Evolutionary conservation across 2,888 invertebrate species (phyloP).

Genomic region (Lepidochrysops patricia): DNA sequence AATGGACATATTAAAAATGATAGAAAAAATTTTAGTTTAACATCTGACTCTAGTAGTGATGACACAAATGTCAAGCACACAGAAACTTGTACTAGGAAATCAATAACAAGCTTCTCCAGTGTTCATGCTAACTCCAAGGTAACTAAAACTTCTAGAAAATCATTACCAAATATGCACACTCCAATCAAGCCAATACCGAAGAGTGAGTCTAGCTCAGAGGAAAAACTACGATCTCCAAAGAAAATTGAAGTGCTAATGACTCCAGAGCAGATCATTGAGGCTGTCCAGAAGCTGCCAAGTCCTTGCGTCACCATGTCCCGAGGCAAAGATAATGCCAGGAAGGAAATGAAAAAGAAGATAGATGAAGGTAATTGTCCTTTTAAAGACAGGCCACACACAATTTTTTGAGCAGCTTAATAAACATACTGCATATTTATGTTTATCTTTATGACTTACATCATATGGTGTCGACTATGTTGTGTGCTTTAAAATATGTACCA

Average conservation of each 20-base stretch:
- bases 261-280: constrained; percentile 42
- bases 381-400: too few relatives aligned
- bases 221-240: constrained; percentile 50
- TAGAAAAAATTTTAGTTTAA: neutral
- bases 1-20: constrained; percentile 9
- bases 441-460: too few relatives aligned
- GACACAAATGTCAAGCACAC: neutral
- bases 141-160: constrained; percentile 23
- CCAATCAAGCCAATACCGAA: constrained; percentile 42
- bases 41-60: neutral
- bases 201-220: constrained; percentile 55
- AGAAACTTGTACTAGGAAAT: neutral
- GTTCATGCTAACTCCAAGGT: neutral
- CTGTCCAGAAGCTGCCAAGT: constrained; percentile 47
- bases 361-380: constrained; percentile 58
- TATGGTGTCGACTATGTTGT: too few relatives aligned
- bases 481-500: too few relatives aligned
- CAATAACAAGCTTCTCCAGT: neutral
- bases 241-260: constrained; percentile 30
- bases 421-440: too few relatives aligned
- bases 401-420: too few relatives aligned
- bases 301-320: constrained; percentile 72
- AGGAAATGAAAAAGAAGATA: constrained; percentile 67
- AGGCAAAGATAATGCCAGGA: constrained; percentile 75
- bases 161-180: constrained; percentile 26